phyloP scores from a whole-genome alignment of 1,140 invertebrate species.

The Helicoverpa zea region DNA sequence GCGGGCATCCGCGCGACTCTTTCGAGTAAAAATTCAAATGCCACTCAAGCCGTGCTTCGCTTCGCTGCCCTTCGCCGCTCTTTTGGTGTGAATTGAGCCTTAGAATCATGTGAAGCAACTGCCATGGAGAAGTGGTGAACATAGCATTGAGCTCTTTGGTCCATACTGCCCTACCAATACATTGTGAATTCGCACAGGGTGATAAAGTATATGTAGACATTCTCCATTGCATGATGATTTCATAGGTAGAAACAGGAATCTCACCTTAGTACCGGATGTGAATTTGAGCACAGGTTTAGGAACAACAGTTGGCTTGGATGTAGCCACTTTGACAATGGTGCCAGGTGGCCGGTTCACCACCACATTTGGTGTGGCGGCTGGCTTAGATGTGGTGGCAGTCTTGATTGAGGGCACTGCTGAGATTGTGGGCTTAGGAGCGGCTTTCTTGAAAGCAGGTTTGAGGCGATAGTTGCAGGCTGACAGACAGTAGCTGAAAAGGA shows the following conservation, averaged over 20 bases:
- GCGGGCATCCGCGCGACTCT: too few relatives aligned
- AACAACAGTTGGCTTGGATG: conserved; percentile 90
- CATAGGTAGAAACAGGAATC: conserved; percentile 21
- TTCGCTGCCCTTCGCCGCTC: too few relatives aligned
- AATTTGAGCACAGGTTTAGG: conserved; percentile 92
- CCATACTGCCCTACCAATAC: too few relatives aligned
- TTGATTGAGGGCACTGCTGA: conserved; percentile 82
- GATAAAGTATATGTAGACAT: too few relatives aligned
- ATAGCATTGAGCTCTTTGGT: too few relatives aligned
- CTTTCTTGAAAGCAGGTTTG: conserved; percentile 86
- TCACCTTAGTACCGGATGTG: conserved; percentile 86
- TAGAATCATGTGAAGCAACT: too few relatives aligned
- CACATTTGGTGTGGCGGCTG: conserved; percentile 73
- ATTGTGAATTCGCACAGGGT: too few relatives aligned
- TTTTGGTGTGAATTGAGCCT: too few relatives aligned
- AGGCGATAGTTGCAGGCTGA: conserved; percentile 82
- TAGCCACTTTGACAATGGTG: conserved; percentile 88
- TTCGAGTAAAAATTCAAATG: too few relatives aligned
- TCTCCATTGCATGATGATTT: too few relatives aligned
- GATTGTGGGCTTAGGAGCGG: conserved; percentile 75
- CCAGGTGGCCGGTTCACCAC: conserved; percentile 87
- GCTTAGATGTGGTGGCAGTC: conserved; percentile 75
- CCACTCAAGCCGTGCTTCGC: too few relatives aligned
- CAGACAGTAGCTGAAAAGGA: conserved; percentile 79
- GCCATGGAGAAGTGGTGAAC: too few relatives aligned